Evolutionary conservation across 2,888 invertebrate species (phyloP), one percentile per base, ranked within the genome.

Genomic region (Callimorpha dominula): DNA sequence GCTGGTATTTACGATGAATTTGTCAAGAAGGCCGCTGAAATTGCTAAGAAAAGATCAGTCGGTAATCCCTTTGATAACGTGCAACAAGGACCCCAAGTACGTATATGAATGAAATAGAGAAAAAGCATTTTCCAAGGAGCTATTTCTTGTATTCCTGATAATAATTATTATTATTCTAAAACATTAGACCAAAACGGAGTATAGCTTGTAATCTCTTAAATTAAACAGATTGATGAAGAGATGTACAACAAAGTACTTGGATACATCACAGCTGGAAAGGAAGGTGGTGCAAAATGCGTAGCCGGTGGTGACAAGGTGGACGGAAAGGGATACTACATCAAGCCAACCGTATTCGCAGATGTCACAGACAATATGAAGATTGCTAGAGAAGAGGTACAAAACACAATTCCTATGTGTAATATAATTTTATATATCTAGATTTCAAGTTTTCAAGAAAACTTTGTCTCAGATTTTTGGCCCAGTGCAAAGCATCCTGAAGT

Each of bases 401-500:
- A 20, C n/a, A 46, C 54, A 40, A 46, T 12, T n/a, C 42, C 57
- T 3, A 11, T 54, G 54, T 54, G 7, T 20, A 20, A 9, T n/a
- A n/a, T n/a, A n/a, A n/a, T n/a, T n/a, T n/a, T n/a, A n/a, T n/a
- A n/a, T n/a, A n/a, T n/a, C n/a, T n/a, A n/a, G n/a, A n/a, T n/a
- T n/a, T n/a, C n/a, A n/a, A n/a, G 5, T 64, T 43, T 43, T n/a
- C 6, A 20, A 11, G 1, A 11, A n/a, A 4, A 0, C 20, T 7
- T 66, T 31, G 9, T 68, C 85, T 12, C 84, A 98, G 98, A 99
- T 99, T 84, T 99, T 99, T 89, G 99, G 99, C 0, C 99, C 99
- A 0, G 99, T 99, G 0, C 98, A 98, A 93, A 97, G 97, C 72
- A 98, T 99, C 81, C 95, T 99, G 69, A 98, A 98, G 91, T 99